These are phyloP conservation scores for Leptinotarsa juncta DNA, from an alignment of 2,888 invertebrate species.

Conservation along the genomic window DNA sequence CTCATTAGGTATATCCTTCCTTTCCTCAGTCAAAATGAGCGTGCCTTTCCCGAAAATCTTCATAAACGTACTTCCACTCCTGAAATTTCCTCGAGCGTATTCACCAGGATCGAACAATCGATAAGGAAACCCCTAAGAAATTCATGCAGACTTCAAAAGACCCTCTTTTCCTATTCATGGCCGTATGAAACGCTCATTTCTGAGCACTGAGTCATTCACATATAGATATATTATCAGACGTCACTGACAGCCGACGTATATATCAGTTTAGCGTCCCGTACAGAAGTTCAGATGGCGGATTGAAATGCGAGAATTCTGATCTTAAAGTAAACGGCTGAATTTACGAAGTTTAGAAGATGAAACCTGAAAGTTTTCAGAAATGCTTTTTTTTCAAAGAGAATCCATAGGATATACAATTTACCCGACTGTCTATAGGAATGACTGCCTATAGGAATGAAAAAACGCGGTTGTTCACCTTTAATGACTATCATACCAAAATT, in stretches of 20 bases:
- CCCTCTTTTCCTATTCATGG: slow-evolving; percentile 27
- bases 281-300: slow-evolving; percentile 39
- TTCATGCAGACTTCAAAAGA: slow-evolving; percentile 3
- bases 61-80: not conserved
- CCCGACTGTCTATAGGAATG: too few relatives aligned
- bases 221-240: slow-evolving; percentile 58
- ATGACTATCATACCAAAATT: too few relatives aligned
- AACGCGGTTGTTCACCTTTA: too few relatives aligned
- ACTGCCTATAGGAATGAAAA: too few relatives aligned
- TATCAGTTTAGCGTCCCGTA: slow-evolving; percentile 53
- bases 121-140: not conserved
- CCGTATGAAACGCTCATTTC: slow-evolving; percentile 31
- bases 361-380: too few relatives aligned
- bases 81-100: not conserved
- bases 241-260: slow-evolving; percentile 56
- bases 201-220: slow-evolving; percentile 55
- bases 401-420: too few relatives aligned
- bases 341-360: not conserved
- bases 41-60: not conserved
- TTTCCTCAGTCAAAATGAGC: not conserved
- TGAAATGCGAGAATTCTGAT: slow-evolving; percentile 29
- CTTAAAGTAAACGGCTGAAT: not conserved
- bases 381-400: too few relatives aligned
- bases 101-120: not conserved
- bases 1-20: too few relatives aligned